Base-by-base conservation (phyloP, 2,888 invertebrate species). In the Geotrupes spiniger region DNA sequence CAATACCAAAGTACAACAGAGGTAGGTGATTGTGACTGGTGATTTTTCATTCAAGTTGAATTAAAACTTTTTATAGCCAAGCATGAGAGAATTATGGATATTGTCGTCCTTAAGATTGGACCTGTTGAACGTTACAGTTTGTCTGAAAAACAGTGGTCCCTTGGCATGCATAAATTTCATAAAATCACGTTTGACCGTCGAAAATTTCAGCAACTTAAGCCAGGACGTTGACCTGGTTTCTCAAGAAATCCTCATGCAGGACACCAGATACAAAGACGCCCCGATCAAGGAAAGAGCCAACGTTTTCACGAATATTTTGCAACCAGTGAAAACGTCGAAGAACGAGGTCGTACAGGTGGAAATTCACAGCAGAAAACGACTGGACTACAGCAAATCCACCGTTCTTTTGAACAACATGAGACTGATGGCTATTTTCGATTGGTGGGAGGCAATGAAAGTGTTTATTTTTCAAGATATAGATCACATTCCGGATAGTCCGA, bases 181-280 rank as follows among this genome's bases (percentile, higher is more conserved):
- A 57, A 89, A 89, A 71, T 95, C 95, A 0, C 82, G 85, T 11
- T 76, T 97, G 36, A 86, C 89, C 31, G 82, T 92, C 42, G 94
- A 95, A 69, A 85, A 87, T 2, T 87, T 85, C 68, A 92, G 91
- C 60, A 93, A 96, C 73, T 82, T 88, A 37, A 86, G 91, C 9
- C 92, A 92, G 72, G 95, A 95, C 64, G 83, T 96, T 42, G 95
- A 95, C 71, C 78, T 97, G 12, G 91, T 94, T 0, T 96, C 95
- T 0, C 90, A 90, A 73, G 94, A 92, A 72, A 92, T 93, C 64
- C 74, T 88, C 11, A 82, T 91, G 40, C 82, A 82, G 42, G 93
- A 93, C 72, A 88, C 86, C 9, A 78, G 91, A 38, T 85, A 78
- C 67, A 75, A 79, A 61, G 74, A 70, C 46, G 80, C 81, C 64